These are phyloP conservation scores for Pseudolaguvia tuberculata DNA, from an alignment of 2,113 vertebrate species.

Conservation along the genomic window DNA sequence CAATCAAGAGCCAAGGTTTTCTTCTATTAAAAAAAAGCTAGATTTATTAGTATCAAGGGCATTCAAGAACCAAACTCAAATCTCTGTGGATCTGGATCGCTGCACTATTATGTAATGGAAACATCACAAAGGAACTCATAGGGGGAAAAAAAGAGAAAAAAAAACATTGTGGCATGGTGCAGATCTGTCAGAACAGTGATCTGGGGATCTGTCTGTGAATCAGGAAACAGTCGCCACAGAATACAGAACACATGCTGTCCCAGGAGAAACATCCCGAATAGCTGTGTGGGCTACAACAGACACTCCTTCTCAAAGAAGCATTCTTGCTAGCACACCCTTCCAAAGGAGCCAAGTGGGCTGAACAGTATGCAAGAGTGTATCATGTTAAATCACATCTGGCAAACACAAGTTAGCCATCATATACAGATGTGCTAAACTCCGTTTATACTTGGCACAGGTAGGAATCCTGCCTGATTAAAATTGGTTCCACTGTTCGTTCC, in stretches of 20 bases:
- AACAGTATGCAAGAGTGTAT: neutral
- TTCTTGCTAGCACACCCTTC: slow-evolving; percentile 3
- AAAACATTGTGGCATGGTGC: slow-evolving; percentile 9
- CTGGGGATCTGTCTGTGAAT: slow-evolving; percentile 27
- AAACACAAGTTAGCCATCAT: neutral
- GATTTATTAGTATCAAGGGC: slow-evolving; percentile 8
- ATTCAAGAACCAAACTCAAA: neutral
- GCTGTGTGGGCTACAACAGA: slow-evolving; percentile 29
- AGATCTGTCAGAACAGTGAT: slow-evolving; percentile 21
- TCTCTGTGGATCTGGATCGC: slow-evolving; percentile 1
- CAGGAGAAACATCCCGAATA: slow-evolving; percentile 38
- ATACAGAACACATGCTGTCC: slow-evolving; percentile 37
- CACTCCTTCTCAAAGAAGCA: slow-evolving; percentile 31
- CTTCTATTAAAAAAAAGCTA: neutral
- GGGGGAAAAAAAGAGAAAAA: neutral
- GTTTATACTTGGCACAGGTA: slow-evolving; percentile 25
- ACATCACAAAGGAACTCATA: too few relatives aligned
- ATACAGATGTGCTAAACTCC: slow-evolving; percentile 8
- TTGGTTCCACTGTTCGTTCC: slow-evolving; percentile 14
- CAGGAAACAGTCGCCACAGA: slow-evolving; percentile 40
- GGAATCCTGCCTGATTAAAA: slow-evolving; percentile 19
- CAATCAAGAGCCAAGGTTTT: neutral
- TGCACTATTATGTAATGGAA: neutral
- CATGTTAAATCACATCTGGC: neutral
- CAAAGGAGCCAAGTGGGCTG: slow-evolving; percentile 5